Conservation (phyloP, 2,888 invertebrate species). For the Corbicula japonica region DNA sequence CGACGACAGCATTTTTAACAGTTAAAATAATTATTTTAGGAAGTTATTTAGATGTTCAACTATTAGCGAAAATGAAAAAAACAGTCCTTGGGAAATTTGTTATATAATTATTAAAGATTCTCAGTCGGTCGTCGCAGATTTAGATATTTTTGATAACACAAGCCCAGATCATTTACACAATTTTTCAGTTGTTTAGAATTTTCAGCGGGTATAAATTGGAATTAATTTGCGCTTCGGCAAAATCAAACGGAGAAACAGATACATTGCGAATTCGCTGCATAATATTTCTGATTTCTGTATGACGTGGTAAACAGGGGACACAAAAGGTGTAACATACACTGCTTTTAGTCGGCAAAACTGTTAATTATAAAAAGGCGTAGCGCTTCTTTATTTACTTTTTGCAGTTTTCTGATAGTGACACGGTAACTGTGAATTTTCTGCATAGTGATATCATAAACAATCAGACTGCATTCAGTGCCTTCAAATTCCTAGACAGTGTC, state of each 20-base stretch:
- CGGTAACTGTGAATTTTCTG: conserved; percentile 32
- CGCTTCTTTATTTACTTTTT: conserved; percentile 22
- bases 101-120: too few species aligned
- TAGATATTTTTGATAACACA: too few species aligned
- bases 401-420: conserved; percentile 27
- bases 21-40: too few species aligned
- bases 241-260: conserved; percentile 18
- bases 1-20: too few species aligned
- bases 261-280: conserved; percentile 30
- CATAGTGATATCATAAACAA: conserved; percentile 6
- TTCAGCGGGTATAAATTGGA: conserved; percentile 13
- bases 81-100: too few species aligned
- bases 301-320: neutral
- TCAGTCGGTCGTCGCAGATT: too few species aligned
- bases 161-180: too few species aligned
- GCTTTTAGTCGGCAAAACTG: conserved; percentile 31
- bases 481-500: too few species aligned
- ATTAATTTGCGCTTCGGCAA: conserved; percentile 22
- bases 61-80: too few species aligned
- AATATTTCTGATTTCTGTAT: conserved; percentile 12
- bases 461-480: too few species aligned
- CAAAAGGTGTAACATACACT: conserved; percentile 16
- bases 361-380: conserved; percentile 44
- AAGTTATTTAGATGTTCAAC: too few species aligned
- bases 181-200: too few species aligned